Evolutionary conservation across 2,888 invertebrate genomes (phyloP).

Genomic region (Magallana nippona): DNA sequence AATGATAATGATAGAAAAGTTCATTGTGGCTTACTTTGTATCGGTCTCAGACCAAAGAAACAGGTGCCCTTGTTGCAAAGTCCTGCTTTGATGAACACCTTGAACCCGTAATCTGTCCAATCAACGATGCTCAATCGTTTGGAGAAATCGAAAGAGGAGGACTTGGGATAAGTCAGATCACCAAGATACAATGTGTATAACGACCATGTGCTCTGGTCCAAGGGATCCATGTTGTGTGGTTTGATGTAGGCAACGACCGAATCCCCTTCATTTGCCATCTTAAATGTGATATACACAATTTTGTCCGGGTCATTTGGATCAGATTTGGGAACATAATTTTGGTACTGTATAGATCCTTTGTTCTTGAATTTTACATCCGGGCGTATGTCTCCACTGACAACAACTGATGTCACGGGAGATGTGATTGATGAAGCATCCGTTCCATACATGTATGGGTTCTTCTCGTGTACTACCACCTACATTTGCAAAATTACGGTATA

Average conservation of each 20-base stretch:
- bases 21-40: conserved; percentile 39
- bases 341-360: conserved; percentile 6
- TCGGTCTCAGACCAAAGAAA: conserved; percentile 43
- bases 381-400: background rate
- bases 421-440: conserved; percentile 10
- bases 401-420: background rate
- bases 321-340: conserved; percentile 21
- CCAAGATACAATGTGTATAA: conserved; percentile 37
- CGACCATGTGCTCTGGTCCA: conserved; percentile 19
- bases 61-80: conserved; percentile 23
- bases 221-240: conserved; percentile 28
- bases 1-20: background rate
- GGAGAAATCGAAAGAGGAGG: conserved; percentile 19
- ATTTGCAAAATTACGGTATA: background rate
- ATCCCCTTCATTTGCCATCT: conserved; percentile 32
- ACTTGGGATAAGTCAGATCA: background rate
- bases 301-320: conserved; percentile 39
- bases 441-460: conserved; percentile 28
- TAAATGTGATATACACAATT: conserved; percentile 41
- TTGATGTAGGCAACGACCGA: conserved; percentile 41
- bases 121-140: background rate
- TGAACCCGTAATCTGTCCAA: conserved; percentile 44
- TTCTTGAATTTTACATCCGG: conserved; percentile 40
- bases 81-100: conserved; percentile 40
- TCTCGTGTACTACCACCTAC: background rate